phyloP scores from a whole-genome alignment of 2,113 vertebrate genomes.

The Trogon surrucura region DNA sequence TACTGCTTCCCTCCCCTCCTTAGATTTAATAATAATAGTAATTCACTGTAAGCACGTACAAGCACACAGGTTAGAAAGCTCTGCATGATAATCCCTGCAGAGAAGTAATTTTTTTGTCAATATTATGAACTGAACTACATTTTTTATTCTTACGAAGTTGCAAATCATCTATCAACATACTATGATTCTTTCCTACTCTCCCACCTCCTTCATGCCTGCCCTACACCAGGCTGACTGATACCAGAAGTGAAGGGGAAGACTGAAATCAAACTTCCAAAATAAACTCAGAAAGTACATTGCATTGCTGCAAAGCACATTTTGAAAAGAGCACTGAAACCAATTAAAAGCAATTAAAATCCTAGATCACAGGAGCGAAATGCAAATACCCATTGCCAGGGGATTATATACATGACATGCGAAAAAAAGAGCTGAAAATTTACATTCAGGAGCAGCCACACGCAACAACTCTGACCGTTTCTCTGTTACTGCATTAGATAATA shows the following conservation, averaged over 20 bases:
- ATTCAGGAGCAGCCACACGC: neutral
- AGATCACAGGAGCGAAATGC: neutral
- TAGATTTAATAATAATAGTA: neutral
- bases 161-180: neutral
- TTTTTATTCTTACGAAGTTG: neutral
- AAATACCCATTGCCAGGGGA: neutral
- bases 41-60: neutral
- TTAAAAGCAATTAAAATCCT: neutral
- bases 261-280: neutral
- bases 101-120: neutral
- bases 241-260: neutral
- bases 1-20: neutral
- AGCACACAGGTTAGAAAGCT: neutral
- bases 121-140: neutral
- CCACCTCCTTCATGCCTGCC: neutral
- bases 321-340: neutral
- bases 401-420: neutral
- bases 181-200: neutral
- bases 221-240: neutral
- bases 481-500: neutral
- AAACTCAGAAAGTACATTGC: neutral
- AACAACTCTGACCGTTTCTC: neutral
- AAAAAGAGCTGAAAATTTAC: neutral
- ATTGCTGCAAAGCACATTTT: neutral
- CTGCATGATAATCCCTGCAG: neutral